A percentile compares a stretch with the other conserved stretches of the same genome.
These are phyloP conservation scores for Bursaphelenchus mucronatus DNA, from an alignment of 1,140 invertebrate species.

Conservation along the genomic window DNA sequence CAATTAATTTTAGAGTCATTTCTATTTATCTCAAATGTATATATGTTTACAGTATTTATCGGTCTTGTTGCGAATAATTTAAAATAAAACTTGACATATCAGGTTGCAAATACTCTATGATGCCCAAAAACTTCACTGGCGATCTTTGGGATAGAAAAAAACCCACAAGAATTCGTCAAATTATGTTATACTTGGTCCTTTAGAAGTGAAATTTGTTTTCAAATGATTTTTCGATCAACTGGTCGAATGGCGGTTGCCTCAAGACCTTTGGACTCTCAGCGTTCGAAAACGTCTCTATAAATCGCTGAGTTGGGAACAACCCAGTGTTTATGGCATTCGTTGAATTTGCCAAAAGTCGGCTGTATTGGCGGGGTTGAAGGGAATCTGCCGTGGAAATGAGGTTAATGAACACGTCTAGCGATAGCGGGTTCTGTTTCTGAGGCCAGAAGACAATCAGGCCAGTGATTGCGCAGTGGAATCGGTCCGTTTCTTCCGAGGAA, in stretches of 20 bases:
- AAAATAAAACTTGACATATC: too few relatives aligned
- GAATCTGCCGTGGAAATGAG: constrained; percentile 12
- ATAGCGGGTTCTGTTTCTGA: neutral
- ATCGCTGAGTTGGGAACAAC: neutral
- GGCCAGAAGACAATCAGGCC: constrained; percentile 1
- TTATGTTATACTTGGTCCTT: too few relatives aligned
- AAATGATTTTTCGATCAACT: constrained; percentile 2
- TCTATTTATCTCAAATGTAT: too few relatives aligned
- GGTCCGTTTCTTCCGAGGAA: neutral
- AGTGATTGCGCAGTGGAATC: constrained; percentile 7
- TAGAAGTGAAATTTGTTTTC: neutral
- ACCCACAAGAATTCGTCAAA: too few relatives aligned
- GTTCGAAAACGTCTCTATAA: neutral
- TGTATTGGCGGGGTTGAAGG: neutral
- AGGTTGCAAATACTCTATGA: too few relatives aligned
- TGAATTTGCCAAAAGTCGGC: neutral
- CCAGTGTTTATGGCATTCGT: neutral
- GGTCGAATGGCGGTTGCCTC: neutral
- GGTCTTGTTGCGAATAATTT: too few relatives aligned
- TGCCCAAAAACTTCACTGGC: too few relatives aligned
- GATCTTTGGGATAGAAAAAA: too few relatives aligned
- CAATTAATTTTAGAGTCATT: too few relatives aligned
- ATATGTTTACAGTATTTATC: too few relatives aligned
- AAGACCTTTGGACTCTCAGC: neutral
- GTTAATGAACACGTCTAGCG: neutral